Percentiles rank a stretch among this genome's conserved stretches.
These are phyloP conservation scores for Diarsia mendica DNA, from an alignment of 2,888 invertebrate genomes.

Conservation along the genomic window DNA sequence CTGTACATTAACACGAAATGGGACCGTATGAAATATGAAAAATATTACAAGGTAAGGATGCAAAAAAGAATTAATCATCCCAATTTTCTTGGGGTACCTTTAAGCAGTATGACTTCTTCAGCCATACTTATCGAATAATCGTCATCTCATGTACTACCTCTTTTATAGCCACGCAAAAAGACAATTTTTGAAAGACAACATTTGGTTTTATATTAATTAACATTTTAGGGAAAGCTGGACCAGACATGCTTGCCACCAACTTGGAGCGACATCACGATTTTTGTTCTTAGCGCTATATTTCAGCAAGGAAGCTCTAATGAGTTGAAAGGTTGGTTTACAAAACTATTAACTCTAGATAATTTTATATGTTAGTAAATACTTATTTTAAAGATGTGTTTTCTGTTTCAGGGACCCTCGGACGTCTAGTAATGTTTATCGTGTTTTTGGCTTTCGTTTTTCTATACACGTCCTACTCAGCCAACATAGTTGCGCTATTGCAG, in stretches of 20 bases:
- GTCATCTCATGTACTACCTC: background rate
- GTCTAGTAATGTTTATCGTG: constrained; percentile 91
- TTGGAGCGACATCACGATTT: constrained; percentile 87
- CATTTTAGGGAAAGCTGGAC: constrained; percentile 65
- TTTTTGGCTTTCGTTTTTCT: constrained; percentile 92
- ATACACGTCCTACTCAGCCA: constrained; percentile 93
- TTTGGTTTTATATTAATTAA: background rate
- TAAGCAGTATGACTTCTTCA: background rate
- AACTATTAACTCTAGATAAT: background rate
- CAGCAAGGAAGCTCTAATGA: constrained; percentile 90
- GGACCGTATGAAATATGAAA: constrained; percentile 72
- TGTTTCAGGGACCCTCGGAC: constrained; percentile 82
- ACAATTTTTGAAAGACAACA: background rate
- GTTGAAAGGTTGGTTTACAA: constrained; percentile 70
- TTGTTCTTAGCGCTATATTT: constrained; percentile 90
- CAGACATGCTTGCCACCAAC: constrained; percentile 74
- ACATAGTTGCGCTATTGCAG: constrained; percentile 93
- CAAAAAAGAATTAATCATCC: background rate
- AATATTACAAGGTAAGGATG: constrained; percentile 43
- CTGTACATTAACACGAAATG: constrained; percentile 78
- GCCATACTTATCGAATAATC: background rate
- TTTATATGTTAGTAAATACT: background rate
- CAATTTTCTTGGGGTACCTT: background rate
- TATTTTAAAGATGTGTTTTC: background rate
- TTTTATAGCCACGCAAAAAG: background rate